phyloP scores from a whole-genome alignment of 2,888 invertebrate genomes.

The Falcaria lacertinaria region DNA sequence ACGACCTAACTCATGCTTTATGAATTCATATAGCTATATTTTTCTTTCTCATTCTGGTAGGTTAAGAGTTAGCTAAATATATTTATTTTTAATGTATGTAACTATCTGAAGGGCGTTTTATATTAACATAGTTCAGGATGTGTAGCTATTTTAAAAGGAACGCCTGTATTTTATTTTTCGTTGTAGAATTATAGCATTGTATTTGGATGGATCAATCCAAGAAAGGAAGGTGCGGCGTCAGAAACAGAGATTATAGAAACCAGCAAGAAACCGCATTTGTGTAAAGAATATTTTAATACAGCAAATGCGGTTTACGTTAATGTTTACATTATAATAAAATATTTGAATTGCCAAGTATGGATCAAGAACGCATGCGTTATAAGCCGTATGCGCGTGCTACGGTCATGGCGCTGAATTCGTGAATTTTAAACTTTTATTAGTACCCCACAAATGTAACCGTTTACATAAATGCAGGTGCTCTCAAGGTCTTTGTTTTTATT shows the following conservation, averaged over 20 bases:
- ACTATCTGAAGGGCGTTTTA: too few species aligned
- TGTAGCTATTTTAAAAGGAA: too few species aligned
- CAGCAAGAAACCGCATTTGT: not conserved
- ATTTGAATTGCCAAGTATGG: not conserved
- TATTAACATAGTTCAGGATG: too few species aligned
- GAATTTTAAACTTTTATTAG: constrained; percentile 56
- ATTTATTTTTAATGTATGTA: too few species aligned
- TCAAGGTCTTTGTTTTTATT: constrained; percentile 53
- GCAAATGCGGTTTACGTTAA: too few species aligned
- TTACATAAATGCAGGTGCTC: constrained; percentile 52
- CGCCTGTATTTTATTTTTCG: too few species aligned
- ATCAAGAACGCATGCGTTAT: not conserved
- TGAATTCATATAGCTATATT: constrained; percentile 32
- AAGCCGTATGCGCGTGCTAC: constrained; percentile 17
- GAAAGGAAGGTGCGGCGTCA: not conserved
- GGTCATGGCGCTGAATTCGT: constrained; percentile 26
- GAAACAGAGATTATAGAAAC: not conserved
- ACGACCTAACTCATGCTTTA: constrained; percentile 51
- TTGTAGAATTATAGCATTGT: not conserved
- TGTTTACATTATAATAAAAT: not conserved
- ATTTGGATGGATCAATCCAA: not conserved
- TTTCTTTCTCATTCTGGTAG: constrained; percentile 13
- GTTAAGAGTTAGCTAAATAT: too few species aligned
- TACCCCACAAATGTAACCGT: constrained; percentile 48
- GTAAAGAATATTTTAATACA: not conserved